Percentiles rank a stretch among this genome's conserved stretches.
Conservation (phyloP, 2,113 vertebrate species). For the Alaudala cheleensis region DNA sequence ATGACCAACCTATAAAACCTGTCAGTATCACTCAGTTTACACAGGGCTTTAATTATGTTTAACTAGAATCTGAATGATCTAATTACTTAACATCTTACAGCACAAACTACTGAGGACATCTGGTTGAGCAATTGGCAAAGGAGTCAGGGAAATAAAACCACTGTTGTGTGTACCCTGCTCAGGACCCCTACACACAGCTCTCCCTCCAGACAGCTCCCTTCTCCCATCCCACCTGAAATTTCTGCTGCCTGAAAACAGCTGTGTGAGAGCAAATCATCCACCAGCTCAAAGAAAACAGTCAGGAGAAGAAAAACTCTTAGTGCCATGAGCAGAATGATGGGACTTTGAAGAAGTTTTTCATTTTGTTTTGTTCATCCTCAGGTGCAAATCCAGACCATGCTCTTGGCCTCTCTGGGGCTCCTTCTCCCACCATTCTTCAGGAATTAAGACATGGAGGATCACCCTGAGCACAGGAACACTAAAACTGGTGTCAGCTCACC, state of each 20-base stretch:
- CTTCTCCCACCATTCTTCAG: background rate
- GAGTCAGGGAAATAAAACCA: background rate
- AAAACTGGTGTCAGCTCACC: background rate
- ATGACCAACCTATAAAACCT: constrained; percentile 68
- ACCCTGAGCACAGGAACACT: accelerated
- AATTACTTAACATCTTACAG: constrained; percentile 66
- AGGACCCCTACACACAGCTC: background rate
- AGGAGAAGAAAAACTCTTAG: background rate
- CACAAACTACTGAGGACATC: constrained; percentile 59
- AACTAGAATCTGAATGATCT: constrained; percentile 65
- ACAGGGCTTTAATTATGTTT: constrained; percentile 67
- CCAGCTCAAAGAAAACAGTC: background rate
- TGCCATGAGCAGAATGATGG: background rate
- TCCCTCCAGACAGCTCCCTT: background rate
- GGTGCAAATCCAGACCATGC: background rate
- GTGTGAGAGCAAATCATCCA: background rate
- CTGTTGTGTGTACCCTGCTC: background rate
- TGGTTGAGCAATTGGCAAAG: constrained; percentile 51
- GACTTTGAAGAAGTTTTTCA: background rate
- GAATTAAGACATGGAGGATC: accelerated
- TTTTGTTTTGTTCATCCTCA: background rate
- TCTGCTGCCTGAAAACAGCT: background rate
- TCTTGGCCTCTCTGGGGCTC: background rate
- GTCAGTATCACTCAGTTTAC: constrained; percentile 67
- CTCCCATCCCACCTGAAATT: background rate